phyloP scores from a whole-genome alignment of 2,888 invertebrate species.

The Platerodrilus igneus region DNA sequence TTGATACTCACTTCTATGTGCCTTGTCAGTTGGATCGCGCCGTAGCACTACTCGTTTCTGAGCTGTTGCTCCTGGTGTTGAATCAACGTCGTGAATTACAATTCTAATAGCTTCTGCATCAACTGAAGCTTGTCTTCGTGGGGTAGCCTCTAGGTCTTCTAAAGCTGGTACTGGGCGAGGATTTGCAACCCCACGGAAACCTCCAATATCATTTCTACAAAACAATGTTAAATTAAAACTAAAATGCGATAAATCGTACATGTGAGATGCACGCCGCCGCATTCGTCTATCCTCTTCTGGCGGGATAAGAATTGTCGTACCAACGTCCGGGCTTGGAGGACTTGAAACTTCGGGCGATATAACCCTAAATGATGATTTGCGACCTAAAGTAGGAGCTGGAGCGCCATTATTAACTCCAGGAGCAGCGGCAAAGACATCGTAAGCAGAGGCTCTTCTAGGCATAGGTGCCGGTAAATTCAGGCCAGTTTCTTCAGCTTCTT shows the following conservation, averaged over 20 bases:
- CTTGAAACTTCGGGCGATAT: constrained; percentile 55
- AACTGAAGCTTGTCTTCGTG: constrained; percentile 75
- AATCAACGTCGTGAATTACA: constrained; percentile 89
- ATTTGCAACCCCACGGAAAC: constrained; percentile 48
- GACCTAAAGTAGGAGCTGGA: constrained; percentile 32
- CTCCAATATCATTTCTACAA: constrained; percentile 69
- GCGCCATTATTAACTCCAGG: constrained; percentile 53
- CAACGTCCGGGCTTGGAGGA: constrained; percentile 55
- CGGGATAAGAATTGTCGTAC: constrained; percentile 35
- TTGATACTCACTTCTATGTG: constrained; percentile 83
- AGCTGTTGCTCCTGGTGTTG: constrained; percentile 59
- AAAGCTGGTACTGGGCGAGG: constrained; percentile 60
- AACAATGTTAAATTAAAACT: constrained; percentile 13
- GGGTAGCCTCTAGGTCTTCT: constrained; percentile 59
- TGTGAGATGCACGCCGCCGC: constrained; percentile 74
- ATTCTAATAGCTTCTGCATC: constrained; percentile 91
- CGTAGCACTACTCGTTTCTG: constrained; percentile 71
- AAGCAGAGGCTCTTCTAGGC: constrained; percentile 77
- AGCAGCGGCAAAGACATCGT: constrained; percentile 75
- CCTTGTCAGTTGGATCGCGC: constrained; percentile 77
- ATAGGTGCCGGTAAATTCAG: constrained; percentile 68
- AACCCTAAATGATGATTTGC: constrained; percentile 58
- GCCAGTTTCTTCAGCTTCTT: constrained; percentile 50
- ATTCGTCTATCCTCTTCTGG: constrained; percentile 67
- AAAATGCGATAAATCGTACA: constrained; percentile 58